Base-by-base conservation (phyloP, 64 coral and sea anemone species). In the Catalaphyllia jardinei region DNA sequence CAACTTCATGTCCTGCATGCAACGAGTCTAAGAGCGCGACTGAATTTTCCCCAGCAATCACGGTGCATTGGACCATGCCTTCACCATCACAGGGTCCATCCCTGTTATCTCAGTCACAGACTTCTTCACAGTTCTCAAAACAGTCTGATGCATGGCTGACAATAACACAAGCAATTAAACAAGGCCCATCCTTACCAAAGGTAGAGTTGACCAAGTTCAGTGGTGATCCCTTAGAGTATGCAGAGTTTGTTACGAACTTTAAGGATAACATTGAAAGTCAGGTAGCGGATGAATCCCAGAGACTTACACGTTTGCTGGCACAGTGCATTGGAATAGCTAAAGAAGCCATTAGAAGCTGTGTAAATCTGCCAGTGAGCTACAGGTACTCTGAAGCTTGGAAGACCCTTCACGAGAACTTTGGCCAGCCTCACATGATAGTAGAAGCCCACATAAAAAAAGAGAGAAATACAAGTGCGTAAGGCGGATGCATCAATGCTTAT, bases 361-460 rank as follows among this genome's bases (percentile, higher is more conserved):
- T 74, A 19, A 90, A 71, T 63, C 57, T 94, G 31, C 88, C 93
- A 3, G 18, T 62, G 19, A 83, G 88, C 33, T 17, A 22, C 4
- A 94, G 67, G 46, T 94, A 91, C 25, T 49, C 46, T 33, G 78
- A 91, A 31, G 93, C 93, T 19, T 91, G 93, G 81, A 72, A 62
- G 79, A 79, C 72, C 35, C 73, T 90, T 10, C 22, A 33, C 8
- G 54, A 82, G 49, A 91, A 94, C 31, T 94, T 90, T 91, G 93
- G 93, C n/a, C 88, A 77, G 73, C 71, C 69, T 30, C 80, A 80
- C 55, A 94, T 94, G 93, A 86, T 96, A 6, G 90, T 83, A 17
- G 92, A 94, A 50, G 91, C 89, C 12, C 91, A 96, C 11, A 67
- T 97, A 69, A 91, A 79, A 71, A 91, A 73, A 2, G 89, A n/a